These are phyloP conservation scores for Therioaphis trifolii DNA, from an alignment of 2,888 invertebrate genomes.

Conservation along the genomic window DNA sequence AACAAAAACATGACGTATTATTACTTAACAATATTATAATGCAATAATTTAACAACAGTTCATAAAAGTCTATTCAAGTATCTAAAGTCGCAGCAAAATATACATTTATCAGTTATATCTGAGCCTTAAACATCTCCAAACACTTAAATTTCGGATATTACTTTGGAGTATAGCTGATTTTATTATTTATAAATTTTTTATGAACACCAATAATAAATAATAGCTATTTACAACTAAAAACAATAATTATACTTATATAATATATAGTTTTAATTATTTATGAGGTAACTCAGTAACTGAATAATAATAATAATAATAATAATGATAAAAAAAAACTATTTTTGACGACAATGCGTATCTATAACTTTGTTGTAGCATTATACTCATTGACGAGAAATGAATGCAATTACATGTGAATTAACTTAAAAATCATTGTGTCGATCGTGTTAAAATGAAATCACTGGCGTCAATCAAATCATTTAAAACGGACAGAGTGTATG, in stretches of 20 bases:
- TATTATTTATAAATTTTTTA: background rate
- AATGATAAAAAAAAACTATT: too few relatives aligned
- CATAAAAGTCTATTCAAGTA: conserved; percentile 54
- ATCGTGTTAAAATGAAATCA: background rate
- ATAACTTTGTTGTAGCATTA: too few relatives aligned
- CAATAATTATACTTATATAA: conserved; percentile 38
- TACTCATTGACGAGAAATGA: background rate
- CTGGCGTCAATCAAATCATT: too few relatives aligned
- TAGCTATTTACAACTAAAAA: conserved; percentile 21
- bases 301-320: background rate
- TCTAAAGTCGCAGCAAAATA: conserved; percentile 36
- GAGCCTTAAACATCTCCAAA: background rate
- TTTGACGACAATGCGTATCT: conserved; percentile 12
- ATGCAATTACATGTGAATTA: background rate
- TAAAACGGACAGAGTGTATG: background rate
- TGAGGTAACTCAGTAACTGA: conserved; percentile 41
- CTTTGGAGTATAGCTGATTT: conserved; percentile 35
- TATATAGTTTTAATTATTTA: conserved; percentile 36
- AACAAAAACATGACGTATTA: conserved; percentile 38
- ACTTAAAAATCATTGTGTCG: background rate
- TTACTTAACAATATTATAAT: conserved; percentile 46
- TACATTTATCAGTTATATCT: conserved; percentile 7
- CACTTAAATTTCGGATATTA: background rate
- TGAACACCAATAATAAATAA: conserved; percentile 37
- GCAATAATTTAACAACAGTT: conserved; percentile 55